Percentiles rank a stretch among this genome's conserved stretches.
Evolutionary conservation across 2,888 invertebrate species (phyloP).

Genomic region (Phalera bucephala): DNA sequence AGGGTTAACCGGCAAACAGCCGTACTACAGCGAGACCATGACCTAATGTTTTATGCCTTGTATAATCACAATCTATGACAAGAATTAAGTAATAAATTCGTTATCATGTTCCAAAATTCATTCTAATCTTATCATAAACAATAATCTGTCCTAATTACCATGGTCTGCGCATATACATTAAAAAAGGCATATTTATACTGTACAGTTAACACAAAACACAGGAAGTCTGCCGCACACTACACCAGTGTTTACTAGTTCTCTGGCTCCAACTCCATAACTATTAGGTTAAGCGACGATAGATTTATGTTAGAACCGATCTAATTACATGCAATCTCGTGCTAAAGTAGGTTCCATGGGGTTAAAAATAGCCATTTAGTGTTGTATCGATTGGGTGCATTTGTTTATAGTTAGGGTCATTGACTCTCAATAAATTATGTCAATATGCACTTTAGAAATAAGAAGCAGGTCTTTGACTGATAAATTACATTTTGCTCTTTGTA

Average conservation of each 20-base stretch:
- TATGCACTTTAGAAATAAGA: constrained; percentile 5
- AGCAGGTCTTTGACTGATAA: background rate
- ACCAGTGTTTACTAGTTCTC: constrained; percentile 59
- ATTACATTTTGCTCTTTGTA: constrained; percentile 8
- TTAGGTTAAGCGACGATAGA: constrained; percentile 61
- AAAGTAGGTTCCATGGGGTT: constrained; percentile 45
- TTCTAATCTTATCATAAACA: constrained; percentile 18
- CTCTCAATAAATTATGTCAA: constrained; percentile 31
- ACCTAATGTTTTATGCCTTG: too few species aligned
- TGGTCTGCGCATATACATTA: constrained; percentile 35
- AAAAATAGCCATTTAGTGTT: constrained; percentile 46
- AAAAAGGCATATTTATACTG: constrained; percentile 52
- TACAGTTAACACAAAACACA: constrained; percentile 45
- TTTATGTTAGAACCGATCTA: constrained; percentile 59
- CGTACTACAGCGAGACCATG: too few species aligned
- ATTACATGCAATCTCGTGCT: constrained; percentile 53
- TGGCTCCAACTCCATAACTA: constrained; percentile 53
- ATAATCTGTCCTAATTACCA: constrained; percentile 53
- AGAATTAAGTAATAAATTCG: too few species aligned
- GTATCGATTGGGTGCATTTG: constrained; percentile 48
- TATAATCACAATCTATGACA: too few species aligned
- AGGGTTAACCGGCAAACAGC: too few species aligned
- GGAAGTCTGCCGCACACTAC: constrained; percentile 52
- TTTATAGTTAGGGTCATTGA: constrained; percentile 51
- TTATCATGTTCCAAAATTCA: constrained; percentile 9